phyloP scores from a whole-genome alignment of 2,113 vertebrate genomes.

The Micronycteris hirsuta region DNA sequence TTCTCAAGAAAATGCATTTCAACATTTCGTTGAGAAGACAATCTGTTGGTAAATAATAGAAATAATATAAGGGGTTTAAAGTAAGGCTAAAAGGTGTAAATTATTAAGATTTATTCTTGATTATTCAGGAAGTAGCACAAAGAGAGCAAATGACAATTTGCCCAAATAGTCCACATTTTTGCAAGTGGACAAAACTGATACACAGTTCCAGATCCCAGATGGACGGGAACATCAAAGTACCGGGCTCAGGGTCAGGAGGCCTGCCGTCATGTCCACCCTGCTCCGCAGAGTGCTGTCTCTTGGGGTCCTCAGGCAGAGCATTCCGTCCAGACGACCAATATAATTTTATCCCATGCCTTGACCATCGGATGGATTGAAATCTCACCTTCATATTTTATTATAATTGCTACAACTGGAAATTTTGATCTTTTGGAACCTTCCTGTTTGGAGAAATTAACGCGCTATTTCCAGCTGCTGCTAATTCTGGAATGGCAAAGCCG shows the following conservation, averaged over 20 bases:
- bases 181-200: background rate
- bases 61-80: constrained; percentile 23
- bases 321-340: background rate
- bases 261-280: too few relatives aligned
- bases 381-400: constrained; percentile 21
- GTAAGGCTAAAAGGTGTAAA: background rate
- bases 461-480: background rate
- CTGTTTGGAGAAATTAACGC: background rate
- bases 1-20: constrained; percentile 9
- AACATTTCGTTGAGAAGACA: constrained; percentile 12
- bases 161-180: background rate
- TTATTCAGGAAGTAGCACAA: background rate
- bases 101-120: constrained; percentile 6
- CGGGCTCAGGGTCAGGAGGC: too few relatives aligned
- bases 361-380: background rate
- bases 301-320: fast-evolving
- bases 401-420: background rate
- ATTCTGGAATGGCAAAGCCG: background rate
- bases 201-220: background rate
- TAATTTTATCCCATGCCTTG: background rate
- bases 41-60: constrained; percentile 34
- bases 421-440: background rate
- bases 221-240: background rate
- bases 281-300: background rate
- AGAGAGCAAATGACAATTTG: background rate